Base-by-base conservation (phyloP, 2,888 invertebrate genomes). In the Flexamia atlantica region DNA sequence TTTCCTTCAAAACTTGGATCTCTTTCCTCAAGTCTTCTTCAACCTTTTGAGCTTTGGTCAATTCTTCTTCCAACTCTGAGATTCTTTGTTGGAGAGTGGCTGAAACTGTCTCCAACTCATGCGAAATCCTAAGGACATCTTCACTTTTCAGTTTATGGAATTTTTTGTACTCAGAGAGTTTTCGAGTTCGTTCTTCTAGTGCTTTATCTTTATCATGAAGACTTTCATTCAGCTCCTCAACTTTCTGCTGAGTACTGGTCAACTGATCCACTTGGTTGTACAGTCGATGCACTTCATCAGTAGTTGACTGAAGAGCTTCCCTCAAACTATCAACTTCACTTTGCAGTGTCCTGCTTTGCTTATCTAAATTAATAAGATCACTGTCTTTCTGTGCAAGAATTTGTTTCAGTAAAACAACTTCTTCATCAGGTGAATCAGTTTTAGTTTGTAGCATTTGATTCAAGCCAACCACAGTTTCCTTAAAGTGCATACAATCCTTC, bases 161-260 rank as follows among this genome's bases (percentile, higher is more conserved):
- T 40, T 84, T 84, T 50, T 84, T 84, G 50, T 84, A 84, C 46
- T 84, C 84, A 17, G 82, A 76, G 30, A 84, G 64, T 81, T 84
- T 84, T 12, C 82, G 42, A 12, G 82, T 79, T 28, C 82, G 30
- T 25, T 84, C 79, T n/a, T 82, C 79, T 36, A 96, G 90, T 85
- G 95, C 95, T 87, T 94, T 94, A 88, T 96, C 96, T 90, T 95
- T 94, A 87, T 91, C 92, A 86, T 94, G 93, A 74, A 95, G 89
- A 89, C 94, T 95, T 80, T 91, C 91, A 30, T 91, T 90, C 3
- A 94, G 86, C 84, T 93, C 92, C 81, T 91, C 91, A 89, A 94
- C 94, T 88, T 95, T 94, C 53, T 91, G 90, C 86, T 92, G 42
- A 5, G 53, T 70, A 25, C n/a, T n/a, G 46, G 46, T 84, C 10